Evolutionary conservation across 2,888 invertebrate genomes (phyloP), one percentile per base, ranked within the genome.

Genomic region (Eudasyphora cyanicolor): DNA sequence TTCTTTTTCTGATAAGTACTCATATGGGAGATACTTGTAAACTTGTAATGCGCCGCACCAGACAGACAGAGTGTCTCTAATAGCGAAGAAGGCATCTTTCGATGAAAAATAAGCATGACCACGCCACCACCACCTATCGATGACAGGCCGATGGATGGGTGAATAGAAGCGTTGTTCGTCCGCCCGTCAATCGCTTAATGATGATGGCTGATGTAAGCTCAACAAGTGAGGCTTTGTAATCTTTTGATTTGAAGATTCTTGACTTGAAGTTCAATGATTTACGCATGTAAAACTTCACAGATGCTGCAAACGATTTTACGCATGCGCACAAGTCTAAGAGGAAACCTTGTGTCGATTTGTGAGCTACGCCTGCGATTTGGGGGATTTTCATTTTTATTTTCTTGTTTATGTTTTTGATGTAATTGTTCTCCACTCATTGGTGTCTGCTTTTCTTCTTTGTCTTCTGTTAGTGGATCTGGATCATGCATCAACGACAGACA

Each of bases 401-500:
- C n/a, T n/a, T n/a, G n/a, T n/a, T n/a, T n/a, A n/a, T n/a, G n/a
- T n/a, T n/a, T n/a, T n/a, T n/a, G n/a, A n/a, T n/a, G n/a, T n/a
- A n/a, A 8, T 57, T 57, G 49, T 1, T 64, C 35, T 35, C n/a
- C n/a, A n/a, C n/a, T 35, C 62, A 29, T 62, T 62, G 2, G n/a
- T 60, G 12, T 60, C 27, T 60, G 27, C n/a, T 12, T 57, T 60
- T 60, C 27, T 29, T 32, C 62, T 32, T 10, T 32, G 8, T 1
- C 24, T 57, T 12, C n/a, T n/a, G 19, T 8, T 51, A 51, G 35
- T n/a, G n/a, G n/a, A n/a, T 42, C 42, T 67, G 42, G 67, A 67
- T 67, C 67, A 67, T 64, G 64, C 21, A 64, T 35, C 62, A 32
- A 1, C 27, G 8, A 57, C 29, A 60, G 8, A n/a, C 57, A 57